Evolutionary conservation across 2,113 vertebrate genomes (phyloP).

Genomic region (Anseranas semipalmata): DNA sequence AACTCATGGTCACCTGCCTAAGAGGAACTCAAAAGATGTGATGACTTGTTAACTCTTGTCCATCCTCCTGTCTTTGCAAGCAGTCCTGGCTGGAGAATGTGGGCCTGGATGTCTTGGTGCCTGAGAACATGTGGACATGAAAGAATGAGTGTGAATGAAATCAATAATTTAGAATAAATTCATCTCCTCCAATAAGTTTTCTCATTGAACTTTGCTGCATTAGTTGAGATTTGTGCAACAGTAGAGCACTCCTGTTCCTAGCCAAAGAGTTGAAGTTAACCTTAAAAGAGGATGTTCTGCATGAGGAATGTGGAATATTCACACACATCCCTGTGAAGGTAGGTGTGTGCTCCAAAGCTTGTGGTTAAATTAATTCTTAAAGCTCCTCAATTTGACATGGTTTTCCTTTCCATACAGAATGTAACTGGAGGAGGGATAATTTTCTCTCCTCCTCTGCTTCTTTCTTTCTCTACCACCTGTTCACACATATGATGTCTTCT

Average conservation of each 20-base stretch:
- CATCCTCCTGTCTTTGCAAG: background rate
- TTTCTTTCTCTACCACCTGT: conserved; percentile 49
- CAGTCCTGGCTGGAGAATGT: background rate
- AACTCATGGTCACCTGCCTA: background rate
- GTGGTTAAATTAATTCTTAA: conserved; percentile 52
- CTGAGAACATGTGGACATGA: background rate
- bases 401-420: conserved; percentile 14
- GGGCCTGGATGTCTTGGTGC: background rate
- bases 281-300: background rate
- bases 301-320: background rate
- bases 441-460: conserved; percentile 52
- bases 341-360: conserved; percentile 1
- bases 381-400: conserved; percentile 23
- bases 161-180: background rate
- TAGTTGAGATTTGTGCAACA: background rate
- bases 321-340: background rate
- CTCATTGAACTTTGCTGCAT: background rate
- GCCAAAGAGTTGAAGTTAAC: background rate
- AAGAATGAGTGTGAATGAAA: background rate
- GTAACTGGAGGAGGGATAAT: conserved; percentile 41
- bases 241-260: background rate
- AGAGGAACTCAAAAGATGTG: background rate
- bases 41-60: background rate
- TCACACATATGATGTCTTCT: conserved; percentile 27
- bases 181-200: background rate